Evolutionary conservation across 2,113 vertebrate species (phyloP), one percentile per base, ranked within the genome.

Genomic region (Antigone vipio): DNA sequence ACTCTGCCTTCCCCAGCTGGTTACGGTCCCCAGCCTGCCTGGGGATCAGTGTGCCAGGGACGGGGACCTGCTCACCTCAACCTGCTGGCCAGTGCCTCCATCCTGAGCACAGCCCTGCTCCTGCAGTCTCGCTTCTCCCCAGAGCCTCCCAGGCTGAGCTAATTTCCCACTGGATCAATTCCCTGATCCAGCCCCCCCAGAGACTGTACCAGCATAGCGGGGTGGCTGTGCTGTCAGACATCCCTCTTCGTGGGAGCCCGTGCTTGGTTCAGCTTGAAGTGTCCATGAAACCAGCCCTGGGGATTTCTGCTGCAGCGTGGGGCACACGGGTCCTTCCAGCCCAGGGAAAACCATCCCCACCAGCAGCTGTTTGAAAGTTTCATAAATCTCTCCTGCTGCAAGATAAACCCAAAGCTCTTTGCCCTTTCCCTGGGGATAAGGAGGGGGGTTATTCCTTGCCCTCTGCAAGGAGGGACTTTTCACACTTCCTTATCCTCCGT

Each of bases 161-260:
- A 0, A 12, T 16, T 62, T 13, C 82, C 77, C 80, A 19, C 73
- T 58, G 47, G 56, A 50, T 49, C 38, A 27, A 9, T 3, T 35
- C 35, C 38, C 21, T 35, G 58, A 9, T 16, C 42, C 63, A 60
- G 49, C 22, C 15, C 9, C n/a, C 32, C 3, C 3, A 0, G 79
- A 11, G n/a, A 9, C 24, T 2, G 4, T 2, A 34, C 26, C 15
- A 13, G 60, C 67, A 26, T 15, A 21, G 82, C 1, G 0, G 27
- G 11, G 32, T 7, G 27, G 42, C 56, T 21, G 68, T 2, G 3
- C 21, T 42, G 11, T 66, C 22, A 9, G 52, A 40, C 38, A 27
- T 1, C n/a, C 18, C 21, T 78, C 42, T 34, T 55, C 5, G 0
- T 17, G 47, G 29, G 35, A 71, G 11, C 13, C 26, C 3, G 3